phyloP scores from a whole-genome alignment of 2,797 vertebrate genomes.

The Malacoraja senta region DNA sequence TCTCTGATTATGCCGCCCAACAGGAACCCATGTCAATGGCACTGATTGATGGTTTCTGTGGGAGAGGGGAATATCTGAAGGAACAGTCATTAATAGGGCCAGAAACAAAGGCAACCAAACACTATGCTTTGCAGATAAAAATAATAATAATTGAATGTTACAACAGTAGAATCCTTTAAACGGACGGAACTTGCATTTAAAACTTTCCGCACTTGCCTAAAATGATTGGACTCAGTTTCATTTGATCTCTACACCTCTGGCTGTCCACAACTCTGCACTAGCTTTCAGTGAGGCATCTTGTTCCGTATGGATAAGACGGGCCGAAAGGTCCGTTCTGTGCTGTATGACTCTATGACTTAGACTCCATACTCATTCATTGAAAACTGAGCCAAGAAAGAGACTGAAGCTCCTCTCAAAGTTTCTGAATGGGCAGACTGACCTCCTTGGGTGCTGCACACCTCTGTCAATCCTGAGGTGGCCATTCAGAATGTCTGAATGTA shows the following conservation, averaged over 20 bases:
- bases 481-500: neutral
- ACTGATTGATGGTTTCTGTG: slow-evolving; percentile 51
- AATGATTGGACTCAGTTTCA: neutral
- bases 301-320: no score
- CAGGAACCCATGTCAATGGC: slow-evolving; percentile 47
- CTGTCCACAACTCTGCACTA: no score
- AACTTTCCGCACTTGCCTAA: neutral
- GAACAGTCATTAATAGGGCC: slow-evolving; percentile 43
- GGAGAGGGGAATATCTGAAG: slow-evolving; percentile 44
- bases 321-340: no score
- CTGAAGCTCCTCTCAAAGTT: neutral
- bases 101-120: slow-evolving; percentile 40
- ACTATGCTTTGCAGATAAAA: neutral
- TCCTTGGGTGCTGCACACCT: no score
- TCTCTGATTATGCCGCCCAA: slow-evolving; percentile 60
- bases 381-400: no score
- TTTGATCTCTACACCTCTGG: neutral
- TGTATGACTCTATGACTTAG: no score
- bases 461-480: no score
- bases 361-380: no score
- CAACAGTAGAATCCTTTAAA: neutral
- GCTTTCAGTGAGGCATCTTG: no score
- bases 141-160: neutral
- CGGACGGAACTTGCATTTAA: neutral
- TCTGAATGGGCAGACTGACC: neutral